Evolutionary conservation across 2,113 vertebrate species (phyloP).

Genomic region (Macaca fascicularis): T2T-MFA8v1.1 NC_088379.1:106112001-106112500

Average conservation of each 20-base stretch:
- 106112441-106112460: neutral
- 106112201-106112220: neutral
- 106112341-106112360: neutral
- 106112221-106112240: neutral
- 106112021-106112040: neutral
- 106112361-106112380: neutral
- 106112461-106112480: neutral
- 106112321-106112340: neutral
- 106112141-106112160: neutral
- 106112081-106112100: neutral
- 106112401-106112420: neutral
- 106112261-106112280: neutral
- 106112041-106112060: neutral
- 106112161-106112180: neutral
- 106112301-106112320: neutral
- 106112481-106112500: neutral
- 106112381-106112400: neutral
- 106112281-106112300: neutral
- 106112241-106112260: neutral
- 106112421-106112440: neutral
- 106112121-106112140: neutral
- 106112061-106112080: neutral
- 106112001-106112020: neutral
- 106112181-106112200: neutral
- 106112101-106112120: neutral